Conservation (phyloP, 2,797 vertebrate species). For the Neosilurus mollespiculum region DNA sequence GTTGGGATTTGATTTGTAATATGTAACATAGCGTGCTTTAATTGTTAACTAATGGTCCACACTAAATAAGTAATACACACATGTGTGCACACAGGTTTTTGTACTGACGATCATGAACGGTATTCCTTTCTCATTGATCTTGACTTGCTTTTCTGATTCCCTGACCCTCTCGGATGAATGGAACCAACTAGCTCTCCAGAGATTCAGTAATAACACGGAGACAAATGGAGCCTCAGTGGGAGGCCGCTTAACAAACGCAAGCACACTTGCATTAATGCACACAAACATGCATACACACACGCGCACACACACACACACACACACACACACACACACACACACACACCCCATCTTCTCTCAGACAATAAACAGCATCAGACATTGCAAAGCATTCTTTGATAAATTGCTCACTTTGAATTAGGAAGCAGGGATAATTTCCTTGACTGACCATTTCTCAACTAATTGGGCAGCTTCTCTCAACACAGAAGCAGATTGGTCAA, state of each 20-base stretch:
- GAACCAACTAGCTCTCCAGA: conserved; percentile 45
- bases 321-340: conserved; percentile 5
- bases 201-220: conserved; percentile 49
- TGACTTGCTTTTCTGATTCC: conserved; percentile 20
- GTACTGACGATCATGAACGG: neutral
- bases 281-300: conserved; percentile 5
- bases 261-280: conserved; percentile 20
- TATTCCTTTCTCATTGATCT: conserved; percentile 38
- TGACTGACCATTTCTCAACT: conserved; percentile 70
- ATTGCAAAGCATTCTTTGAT: conserved; percentile 14
- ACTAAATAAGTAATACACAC: neutral
- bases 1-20: neutral
- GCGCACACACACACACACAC: conserved; percentile 2
- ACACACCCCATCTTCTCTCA: neutral
- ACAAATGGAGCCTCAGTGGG: conserved; percentile 54
- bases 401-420: conserved; percentile 64
- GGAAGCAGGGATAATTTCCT: conserved; percentile 71
- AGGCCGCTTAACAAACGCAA: conserved; percentile 45
- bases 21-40: neutral
- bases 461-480: conserved; percentile 76
- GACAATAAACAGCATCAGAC: neutral
- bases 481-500: conserved; percentile 77
- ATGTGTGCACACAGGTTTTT: too few species aligned
- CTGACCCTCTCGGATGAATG: conserved; percentile 41
- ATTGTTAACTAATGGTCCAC: neutral